These are phyloP conservation scores for Sarotherodon lohbergeri DNA, from an alignment of 2,113 vertebrate species.

Conservation along the genomic window DNA sequence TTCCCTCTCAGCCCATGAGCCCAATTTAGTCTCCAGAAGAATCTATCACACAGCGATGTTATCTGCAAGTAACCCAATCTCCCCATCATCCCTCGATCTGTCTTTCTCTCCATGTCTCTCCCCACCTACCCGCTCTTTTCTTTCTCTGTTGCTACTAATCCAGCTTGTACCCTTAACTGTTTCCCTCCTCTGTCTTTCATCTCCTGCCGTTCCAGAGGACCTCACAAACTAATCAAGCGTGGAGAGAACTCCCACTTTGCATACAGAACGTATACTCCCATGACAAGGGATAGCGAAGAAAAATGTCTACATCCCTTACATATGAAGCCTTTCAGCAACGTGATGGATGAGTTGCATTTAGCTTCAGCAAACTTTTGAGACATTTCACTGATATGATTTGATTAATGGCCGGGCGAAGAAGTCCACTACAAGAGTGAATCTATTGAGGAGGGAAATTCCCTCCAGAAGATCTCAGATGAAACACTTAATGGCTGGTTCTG, in stretches of 20 bases:
- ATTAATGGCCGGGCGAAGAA: slow-evolving; percentile 65
- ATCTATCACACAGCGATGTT: slow-evolving; percentile 68
- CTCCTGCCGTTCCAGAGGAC: slow-evolving; percentile 27
- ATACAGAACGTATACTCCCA: slow-evolving; percentile 62
- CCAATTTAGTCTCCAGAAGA: slow-evolving; percentile 66
- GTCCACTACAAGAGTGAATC: slow-evolving; percentile 27
- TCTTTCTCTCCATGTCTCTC: slow-evolving; percentile 18
- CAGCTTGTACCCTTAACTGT: not conserved
- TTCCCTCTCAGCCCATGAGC: slow-evolving; percentile 61
- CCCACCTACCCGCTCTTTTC: not conserved
- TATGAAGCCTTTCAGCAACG: slow-evolving; percentile 50
- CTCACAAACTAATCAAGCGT: slow-evolving; percentile 67
- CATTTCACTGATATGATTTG: slow-evolving; percentile 69
- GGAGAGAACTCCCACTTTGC: slow-evolving; percentile 54
- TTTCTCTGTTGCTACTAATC: not conserved
- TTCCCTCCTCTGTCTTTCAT: not conserved
- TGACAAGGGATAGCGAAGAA: slow-evolving; percentile 65
- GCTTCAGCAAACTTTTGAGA: slow-evolving; percentile 68
- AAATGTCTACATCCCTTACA: slow-evolving; percentile 62
- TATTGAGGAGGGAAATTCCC: slow-evolving; percentile 20
- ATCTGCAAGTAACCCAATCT: slow-evolving; percentile 61
- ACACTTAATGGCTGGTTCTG: slow-evolving; percentile 23
- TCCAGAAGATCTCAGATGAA: slow-evolving; percentile 39
- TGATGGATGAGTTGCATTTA: slow-evolving; percentile 76
- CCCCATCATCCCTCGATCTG: slow-evolving; percentile 43